A percentile compares a stretch with the other conserved stretches of the same genome.
Evolutionary conservation across 2,113 vertebrate genomes (phyloP).

Genomic region (Rhineura floridana): DNA sequence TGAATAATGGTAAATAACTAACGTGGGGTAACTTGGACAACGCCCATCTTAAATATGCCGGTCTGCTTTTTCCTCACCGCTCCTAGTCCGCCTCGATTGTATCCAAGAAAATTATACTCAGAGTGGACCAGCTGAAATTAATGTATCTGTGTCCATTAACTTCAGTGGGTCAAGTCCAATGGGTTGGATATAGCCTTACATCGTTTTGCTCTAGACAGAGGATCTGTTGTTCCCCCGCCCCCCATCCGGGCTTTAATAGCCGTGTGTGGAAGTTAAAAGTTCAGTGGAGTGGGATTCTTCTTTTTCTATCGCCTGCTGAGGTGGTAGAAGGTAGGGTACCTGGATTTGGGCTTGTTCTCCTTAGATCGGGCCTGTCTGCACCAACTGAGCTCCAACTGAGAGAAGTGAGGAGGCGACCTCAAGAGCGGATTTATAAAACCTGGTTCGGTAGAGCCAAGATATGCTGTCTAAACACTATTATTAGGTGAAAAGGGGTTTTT

Average conservation of each 20-base stretch:
- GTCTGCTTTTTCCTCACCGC: no score
- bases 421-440: not conserved
- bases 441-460: not conserved
- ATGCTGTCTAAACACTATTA: not conserved
- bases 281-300: not conserved
- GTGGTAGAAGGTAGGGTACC: no score
- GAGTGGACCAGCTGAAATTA: no score
- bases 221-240: no score
- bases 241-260: not conserved
- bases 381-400: not conserved
- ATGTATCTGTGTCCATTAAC: no score
- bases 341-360: not conserved
- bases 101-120: no score
- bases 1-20: not conserved
- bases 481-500: not conserved
- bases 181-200: no score
- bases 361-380: not conserved
- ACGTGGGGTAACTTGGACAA: not conserved
- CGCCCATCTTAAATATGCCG: not conserved
- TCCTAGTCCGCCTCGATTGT: no score
- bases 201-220: no score
- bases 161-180: no score
- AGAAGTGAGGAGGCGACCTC: not conserved
- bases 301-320: not conserved
- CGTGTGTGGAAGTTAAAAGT: not conserved